Percentiles rank a stretch among this genome's conserved stretches.
Conservation (phyloP, 2,888 invertebrate species). For the Gandaritis pyraliata region DNA sequence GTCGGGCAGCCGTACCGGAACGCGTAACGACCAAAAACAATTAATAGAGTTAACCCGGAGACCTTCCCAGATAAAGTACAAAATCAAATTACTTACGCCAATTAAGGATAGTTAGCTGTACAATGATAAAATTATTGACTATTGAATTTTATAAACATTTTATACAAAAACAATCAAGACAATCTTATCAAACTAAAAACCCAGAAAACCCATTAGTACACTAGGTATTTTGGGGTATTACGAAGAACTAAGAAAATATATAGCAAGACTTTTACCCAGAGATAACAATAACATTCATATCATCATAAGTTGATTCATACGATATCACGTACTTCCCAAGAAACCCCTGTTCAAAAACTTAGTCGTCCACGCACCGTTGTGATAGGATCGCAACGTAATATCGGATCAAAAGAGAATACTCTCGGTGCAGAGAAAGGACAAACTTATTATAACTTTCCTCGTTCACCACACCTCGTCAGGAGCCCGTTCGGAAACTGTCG, state of each 20-base stretch:
- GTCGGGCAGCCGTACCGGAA: conserved; percentile 51
- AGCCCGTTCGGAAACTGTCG: conserved; percentile 63
- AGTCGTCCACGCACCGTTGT: conserved; percentile 39
- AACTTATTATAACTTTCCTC: conserved; percentile 80
- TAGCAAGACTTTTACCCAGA: neutral
- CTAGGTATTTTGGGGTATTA: too few relatives aligned
- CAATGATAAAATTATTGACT: conserved; percentile 6
- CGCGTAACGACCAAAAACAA: conserved; percentile 59
- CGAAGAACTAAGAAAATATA: neutral
- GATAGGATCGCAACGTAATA: conserved; percentile 54
- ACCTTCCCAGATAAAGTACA: conserved; percentile 55
- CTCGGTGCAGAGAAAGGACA: conserved; percentile 59
- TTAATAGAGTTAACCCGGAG: conserved; percentile 58
- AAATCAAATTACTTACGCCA: conserved; percentile 54
- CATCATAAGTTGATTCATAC: conserved; percentile 19
- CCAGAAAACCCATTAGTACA: too few relatives aligned
- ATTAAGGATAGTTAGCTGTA: conserved; percentile 42
- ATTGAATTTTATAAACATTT: neutral
- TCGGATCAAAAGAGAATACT: conserved; percentile 68
- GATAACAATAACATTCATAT: conserved; percentile 16
- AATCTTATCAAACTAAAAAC: too few relatives aligned
- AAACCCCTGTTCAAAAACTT: conserved; percentile 40
- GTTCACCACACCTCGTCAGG: conserved; percentile 72
- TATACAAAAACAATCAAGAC: too few relatives aligned
- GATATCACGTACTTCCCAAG: conserved; percentile 30